Evolutionary conservation across 2,113 vertebrate species (phyloP).

Genomic region (Megaceryle maxima): DNA sequence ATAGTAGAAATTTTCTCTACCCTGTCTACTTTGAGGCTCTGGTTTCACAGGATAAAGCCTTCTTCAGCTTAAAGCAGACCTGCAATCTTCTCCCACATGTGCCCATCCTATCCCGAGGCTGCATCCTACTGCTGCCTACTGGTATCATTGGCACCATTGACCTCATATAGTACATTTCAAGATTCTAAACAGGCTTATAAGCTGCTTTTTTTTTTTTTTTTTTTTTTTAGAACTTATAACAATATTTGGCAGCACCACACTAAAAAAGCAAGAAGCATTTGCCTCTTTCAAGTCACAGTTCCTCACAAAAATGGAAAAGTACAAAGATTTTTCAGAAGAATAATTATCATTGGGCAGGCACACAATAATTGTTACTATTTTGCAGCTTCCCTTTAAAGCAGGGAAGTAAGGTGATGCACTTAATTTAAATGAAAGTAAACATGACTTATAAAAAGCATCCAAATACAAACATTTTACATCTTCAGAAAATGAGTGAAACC

Average conservation of each 20-base stretch:
- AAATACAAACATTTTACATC: not conserved
- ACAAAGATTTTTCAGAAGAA: not conserved
- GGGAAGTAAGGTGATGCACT: not conserved
- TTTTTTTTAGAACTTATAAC: not conserved
- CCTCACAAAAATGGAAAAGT: not conserved
- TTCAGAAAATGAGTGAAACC: not conserved
- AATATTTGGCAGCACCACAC: not conserved
- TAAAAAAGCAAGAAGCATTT: not conserved
- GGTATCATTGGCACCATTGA: not conserved
- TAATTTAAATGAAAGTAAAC: not conserved
- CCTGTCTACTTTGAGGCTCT: not conserved
- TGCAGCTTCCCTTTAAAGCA: not conserved
- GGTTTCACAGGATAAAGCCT: not conserved
- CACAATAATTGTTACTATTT: not conserved
- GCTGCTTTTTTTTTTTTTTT: not conserved
- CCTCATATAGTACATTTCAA: not conserved
- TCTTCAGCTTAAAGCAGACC: not conserved
- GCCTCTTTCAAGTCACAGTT: not conserved
- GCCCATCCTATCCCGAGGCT: not conserved
- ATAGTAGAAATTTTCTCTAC: not conserved
- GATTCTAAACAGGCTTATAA: not conserved
- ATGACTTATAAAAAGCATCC: not conserved
- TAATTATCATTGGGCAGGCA: not conserved
- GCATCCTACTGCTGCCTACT: not conserved
- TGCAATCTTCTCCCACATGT: accelerated